Percentiles rank a stretch among this genome's conserved stretches.
Conservation (phyloP, 2,113 vertebrate genomes). For the Acanthisitta chloris region DNA sequence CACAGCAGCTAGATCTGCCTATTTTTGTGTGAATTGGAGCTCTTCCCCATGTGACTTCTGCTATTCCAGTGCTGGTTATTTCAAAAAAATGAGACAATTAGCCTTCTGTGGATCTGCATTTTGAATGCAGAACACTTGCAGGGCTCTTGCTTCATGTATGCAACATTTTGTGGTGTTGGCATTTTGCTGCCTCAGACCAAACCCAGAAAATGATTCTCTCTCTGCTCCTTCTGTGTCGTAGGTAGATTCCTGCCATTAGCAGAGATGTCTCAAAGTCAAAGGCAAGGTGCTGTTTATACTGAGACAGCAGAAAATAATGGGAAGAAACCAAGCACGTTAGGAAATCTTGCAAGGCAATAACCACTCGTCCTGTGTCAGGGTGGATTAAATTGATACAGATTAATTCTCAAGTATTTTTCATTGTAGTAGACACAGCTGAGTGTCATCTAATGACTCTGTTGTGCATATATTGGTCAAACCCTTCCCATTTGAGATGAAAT, state of each 20-base stretch:
- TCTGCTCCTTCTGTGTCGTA: background rate
- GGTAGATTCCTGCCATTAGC: background rate
- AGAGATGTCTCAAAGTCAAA: background rate
- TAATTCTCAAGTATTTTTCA: background rate
- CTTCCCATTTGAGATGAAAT: background rate
- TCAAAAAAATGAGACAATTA: conserved; percentile 32
- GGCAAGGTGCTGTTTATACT: background rate
- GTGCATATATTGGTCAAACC: background rate
- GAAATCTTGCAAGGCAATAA: background rate
- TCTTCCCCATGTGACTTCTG: conserved; percentile 44
- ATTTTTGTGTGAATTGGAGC: conserved; percentile 33
- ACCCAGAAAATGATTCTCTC: background rate
- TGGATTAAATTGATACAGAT: background rate
- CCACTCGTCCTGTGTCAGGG: background rate
- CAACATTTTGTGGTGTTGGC: conserved; percentile 14
- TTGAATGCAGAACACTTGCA: conserved; percentile 52
- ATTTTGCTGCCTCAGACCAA: background rate
- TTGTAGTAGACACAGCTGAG: background rate
- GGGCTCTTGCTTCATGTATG: conserved; percentile 27
- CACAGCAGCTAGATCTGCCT: conserved; percentile 24
- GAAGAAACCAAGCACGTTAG: background rate
- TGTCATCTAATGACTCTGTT: background rate
- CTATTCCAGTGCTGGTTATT: conserved; percentile 42
- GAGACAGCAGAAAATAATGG: background rate
- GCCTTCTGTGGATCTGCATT: conserved; percentile 45